Base-by-base conservation (phyloP, 2,797 vertebrate species). In the Clarias laeviceps region DNA sequence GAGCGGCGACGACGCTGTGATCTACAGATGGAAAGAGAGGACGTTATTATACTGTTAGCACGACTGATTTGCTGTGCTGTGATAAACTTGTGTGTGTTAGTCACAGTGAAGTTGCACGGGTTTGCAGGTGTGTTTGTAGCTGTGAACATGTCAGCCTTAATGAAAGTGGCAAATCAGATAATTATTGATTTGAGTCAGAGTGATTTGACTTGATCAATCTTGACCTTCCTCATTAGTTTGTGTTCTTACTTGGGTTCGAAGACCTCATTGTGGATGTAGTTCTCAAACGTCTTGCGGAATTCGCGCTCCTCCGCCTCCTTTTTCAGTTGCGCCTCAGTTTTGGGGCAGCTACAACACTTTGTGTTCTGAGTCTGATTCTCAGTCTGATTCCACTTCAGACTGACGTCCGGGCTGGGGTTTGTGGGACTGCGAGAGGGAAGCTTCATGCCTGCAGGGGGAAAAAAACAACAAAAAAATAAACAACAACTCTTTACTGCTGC, bases 261-360 rank as follows among this genome's bases (percentile, higher is more conserved):
- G 2, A 99, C 97, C 90, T 96, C 97, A 0, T 99, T 99, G 94
- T 99, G 98, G 34, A 99, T 96, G 88, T 98, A 99, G 88, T 99
- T 96, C 92, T 99, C 98, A 0, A 99, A 99, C 0, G 95, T 97
- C 93, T 99, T 99, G 91, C 96, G 92, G 90, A 98, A 99, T 0
- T 96, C 96, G 0, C 96, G 96, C 89, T 99, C 98, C 80, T 97
- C 97, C 27, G 96, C 95, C 90, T 99, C 98, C 90, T 97, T 97
- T 85, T 97, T 97, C 20, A 99, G 96, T 87, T 99, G 97, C 0
- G 93, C 94, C 86, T 99, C 97, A 0, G 97, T 99, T 91, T 99
- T 99, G 1, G 98, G 98, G 54, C 98, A 99, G 82, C 95, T 93
- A 22, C 98, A 99, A 89, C 98, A 99, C 1, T 93, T 92, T 0